These are phyloP conservation scores for Atta colombica DNA, from an alignment of 1,140 invertebrate genomes.

Conservation along the genomic window DNA sequence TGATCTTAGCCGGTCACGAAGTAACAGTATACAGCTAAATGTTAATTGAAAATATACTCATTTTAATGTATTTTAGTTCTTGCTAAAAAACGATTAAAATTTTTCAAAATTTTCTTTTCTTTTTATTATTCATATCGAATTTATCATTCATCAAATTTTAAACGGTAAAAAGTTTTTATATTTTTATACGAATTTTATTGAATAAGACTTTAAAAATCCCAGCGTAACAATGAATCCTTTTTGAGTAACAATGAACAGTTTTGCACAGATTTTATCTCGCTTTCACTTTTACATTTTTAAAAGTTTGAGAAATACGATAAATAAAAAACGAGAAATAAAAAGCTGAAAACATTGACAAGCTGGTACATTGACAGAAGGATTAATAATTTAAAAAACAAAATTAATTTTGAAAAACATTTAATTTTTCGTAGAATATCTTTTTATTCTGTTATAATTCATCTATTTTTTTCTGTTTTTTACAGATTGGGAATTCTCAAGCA, in stretches of 20 bases:
- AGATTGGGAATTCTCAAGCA: background rate
- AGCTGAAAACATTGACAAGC: too few species aligned
- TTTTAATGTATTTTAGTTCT: background rate
- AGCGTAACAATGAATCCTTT: too few species aligned
- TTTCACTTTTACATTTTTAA: too few species aligned
- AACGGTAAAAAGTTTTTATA: too few species aligned
- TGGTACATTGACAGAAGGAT: too few species aligned
- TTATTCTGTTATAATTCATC: background rate
- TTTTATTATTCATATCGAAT: background rate
- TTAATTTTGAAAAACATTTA: background rate
- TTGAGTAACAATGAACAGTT: too few species aligned
- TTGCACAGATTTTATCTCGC: too few species aligned
- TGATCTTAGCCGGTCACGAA: background rate
- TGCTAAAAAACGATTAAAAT: background rate
- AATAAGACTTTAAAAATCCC: too few species aligned
- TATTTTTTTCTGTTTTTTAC: conserved; percentile 21
- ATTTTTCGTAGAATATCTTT: background rate
- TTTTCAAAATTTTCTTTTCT: background rate
- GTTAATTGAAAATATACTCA: background rate
- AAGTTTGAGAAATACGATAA: too few species aligned
- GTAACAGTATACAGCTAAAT: background rate
- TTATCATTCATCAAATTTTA: too few species aligned
- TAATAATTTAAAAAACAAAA: background rate
- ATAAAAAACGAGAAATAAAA: too few species aligned
- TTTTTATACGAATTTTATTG: too few species aligned